Conservation (phyloP, 2,888 invertebrate genomes). For the Ennomos fuscantarius region DNA sequence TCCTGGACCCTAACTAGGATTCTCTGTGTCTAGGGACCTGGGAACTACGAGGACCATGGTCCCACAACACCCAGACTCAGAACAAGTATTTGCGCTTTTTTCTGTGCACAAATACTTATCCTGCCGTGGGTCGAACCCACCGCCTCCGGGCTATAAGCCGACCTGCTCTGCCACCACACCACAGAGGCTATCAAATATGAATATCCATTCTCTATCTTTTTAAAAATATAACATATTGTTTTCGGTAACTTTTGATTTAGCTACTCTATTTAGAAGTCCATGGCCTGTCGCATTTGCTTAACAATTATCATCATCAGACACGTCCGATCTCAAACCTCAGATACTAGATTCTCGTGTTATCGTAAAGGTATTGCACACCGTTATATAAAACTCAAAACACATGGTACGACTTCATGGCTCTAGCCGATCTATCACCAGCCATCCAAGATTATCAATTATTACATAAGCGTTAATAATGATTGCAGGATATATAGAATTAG, state of each 20-base stretch:
- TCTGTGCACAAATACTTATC: no score
- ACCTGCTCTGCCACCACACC: no score
- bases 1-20: no score
- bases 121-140: no score
- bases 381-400: conserved; percentile 16
- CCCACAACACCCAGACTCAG: no score
- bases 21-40: no score
- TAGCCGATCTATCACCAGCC: conserved; percentile 6
- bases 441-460: conserved; percentile 10
- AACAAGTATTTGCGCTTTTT: no score
- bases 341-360: conserved; percentile 37
- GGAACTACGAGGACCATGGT: no score
- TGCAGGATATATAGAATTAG: conserved; percentile 22
- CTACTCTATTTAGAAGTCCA: conserved; percentile 9
- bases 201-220: no score
- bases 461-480: conserved; percentile 20
- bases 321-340: conserved; percentile 38
- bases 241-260: conserved; percentile 7
- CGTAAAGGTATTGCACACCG: conserved; percentile 23
- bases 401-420: conserved; percentile 2
- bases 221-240: no score
- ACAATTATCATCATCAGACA: conserved; percentile 35
- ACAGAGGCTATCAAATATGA: no score
- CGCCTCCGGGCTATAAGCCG: no score
- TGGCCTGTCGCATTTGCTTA: conserved; percentile 32